Base-by-base conservation (phyloP, 1,140 invertebrate genomes). In the Macrotrachela quadricornifera region DNA sequence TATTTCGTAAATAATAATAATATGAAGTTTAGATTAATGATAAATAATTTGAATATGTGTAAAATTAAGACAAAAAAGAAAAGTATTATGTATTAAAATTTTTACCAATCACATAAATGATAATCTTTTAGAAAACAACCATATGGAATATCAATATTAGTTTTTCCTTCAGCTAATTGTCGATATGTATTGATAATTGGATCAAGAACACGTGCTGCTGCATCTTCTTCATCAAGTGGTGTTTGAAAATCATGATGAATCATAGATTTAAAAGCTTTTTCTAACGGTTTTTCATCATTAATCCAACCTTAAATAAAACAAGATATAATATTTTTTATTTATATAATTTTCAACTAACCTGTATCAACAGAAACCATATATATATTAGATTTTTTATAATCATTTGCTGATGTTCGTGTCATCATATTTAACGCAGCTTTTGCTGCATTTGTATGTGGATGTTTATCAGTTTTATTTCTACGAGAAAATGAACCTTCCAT, bases 361-460 rank as follows among this genome's bases (percentile, higher is more conserved):
- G 59, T 60, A 42, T 60, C 59, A 6, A 60, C 59, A 18, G 56
- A 46, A 40, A 49, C 58, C 41, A 60, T 49, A 14, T 56, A 50
- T 21, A 60, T 39, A 11, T 46, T 44, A 36, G 46, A 42, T 16
- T 49, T 36, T 11, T 18, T 50, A 41, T 48, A 59, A 16, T 59
- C 56, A 8, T 16, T 16, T 15, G 43, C 58, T 15, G 56, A 47
- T 12, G 59, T 60, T 6, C 59, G 53, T 9, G 51, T 57, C 39
- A 60, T 40, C 59, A 60, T 60, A 51, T 60, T 60, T 13, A 60
- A 47, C 6, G 56, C 50, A 0, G 59, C 59, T 51, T 60, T 60
- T 9, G 59, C 58, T 49, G 44, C 45, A 54, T 60, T 60, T 8
- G 59, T 60, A 41, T 60, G 59, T 12, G 59, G 57, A 50, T 60